Percentiles rank a stretch among this genome's conserved stretches.
Conservation (phyloP, 2,113 vertebrate genomes). For the Vidua chalybeata region DNA sequence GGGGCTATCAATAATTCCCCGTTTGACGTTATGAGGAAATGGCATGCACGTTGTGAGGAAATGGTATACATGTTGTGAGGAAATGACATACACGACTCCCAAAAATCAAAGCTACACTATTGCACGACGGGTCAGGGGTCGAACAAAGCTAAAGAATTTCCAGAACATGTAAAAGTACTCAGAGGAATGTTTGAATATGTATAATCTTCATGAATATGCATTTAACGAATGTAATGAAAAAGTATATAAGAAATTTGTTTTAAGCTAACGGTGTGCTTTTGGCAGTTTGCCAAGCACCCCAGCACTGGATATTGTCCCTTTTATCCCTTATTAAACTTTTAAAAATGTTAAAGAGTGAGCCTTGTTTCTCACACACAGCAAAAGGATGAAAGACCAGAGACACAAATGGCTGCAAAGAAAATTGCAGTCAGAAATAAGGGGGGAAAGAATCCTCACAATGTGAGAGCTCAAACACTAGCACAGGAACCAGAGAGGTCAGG, state of each 20-base stretch:
- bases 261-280: not conserved
- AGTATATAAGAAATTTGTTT: not conserved
- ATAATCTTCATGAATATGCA: not conserved
- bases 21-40: not conserved
- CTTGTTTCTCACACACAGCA: not conserved
- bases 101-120: not conserved
- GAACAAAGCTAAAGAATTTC: not conserved
- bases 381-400: not conserved
- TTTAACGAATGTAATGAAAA: not conserved
- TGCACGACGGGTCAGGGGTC: not conserved
- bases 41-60: not conserved
- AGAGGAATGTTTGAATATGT: not conserved
- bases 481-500: not conserved
- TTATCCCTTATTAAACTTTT: not conserved
- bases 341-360: not conserved
- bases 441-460: not conserved
- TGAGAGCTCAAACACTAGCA: not conserved
- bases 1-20: not conserved
- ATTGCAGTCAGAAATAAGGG: not conserved
- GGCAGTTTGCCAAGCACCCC: not conserved
- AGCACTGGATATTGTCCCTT: not conserved
- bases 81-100: not conserved
- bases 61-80: not conserved
- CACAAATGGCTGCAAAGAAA: slow-evolving; percentile 1
- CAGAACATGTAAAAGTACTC: not conserved